Evolutionary conservation across 2,797 vertebrate genomes (phyloP).

Genomic region (Melanogrammus aeglefinus): DNA sequence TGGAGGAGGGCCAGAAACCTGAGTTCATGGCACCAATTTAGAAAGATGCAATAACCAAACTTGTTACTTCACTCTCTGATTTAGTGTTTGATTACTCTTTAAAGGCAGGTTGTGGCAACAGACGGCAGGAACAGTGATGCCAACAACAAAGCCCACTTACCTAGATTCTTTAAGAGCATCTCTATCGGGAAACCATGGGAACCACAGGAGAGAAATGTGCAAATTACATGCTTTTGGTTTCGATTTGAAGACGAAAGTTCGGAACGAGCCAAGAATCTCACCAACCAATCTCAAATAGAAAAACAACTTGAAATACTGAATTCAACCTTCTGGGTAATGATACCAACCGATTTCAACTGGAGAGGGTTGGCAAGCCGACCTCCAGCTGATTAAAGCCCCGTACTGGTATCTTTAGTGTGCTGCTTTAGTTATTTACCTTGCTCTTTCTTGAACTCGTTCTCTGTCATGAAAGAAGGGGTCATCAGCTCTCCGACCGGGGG

Average conservation of each 20-base stretch:
- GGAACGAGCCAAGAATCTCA: neutral
- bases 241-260: slow-evolving; percentile 23
- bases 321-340: neutral
- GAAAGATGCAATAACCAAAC: neutral
- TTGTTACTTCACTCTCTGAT: neutral
- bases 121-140: neutral
- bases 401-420: neutral
- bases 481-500: slow-evolving; percentile 94
- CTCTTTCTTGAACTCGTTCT: slow-evolving; percentile 96
- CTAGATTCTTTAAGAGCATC: slow-evolving; percentile 64
- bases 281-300: neutral
- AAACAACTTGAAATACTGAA: neutral
- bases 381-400: neutral
- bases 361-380: neutral
- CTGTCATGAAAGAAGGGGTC: slow-evolving; percentile 90
- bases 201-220: slow-evolving; percentile 57
- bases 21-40: slow-evolving; percentile 16
- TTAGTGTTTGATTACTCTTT: neutral
- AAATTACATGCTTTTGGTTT: slow-evolving; percentile 58
- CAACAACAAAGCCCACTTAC: slow-evolving; percentile 62
- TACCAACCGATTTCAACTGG: neutral
- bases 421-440: slow-evolving; percentile 79
- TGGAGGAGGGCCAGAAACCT: slow-evolving; percentile 46
- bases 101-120: slow-evolving; percentile 4
- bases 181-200: slow-evolving; percentile 58